A percentile compares a stretch with the other conserved stretches of the same genome.
Evolutionary conservation across 2,797 vertebrate species (phyloP).

Genomic region (Gallinago nigripennis): DNA sequence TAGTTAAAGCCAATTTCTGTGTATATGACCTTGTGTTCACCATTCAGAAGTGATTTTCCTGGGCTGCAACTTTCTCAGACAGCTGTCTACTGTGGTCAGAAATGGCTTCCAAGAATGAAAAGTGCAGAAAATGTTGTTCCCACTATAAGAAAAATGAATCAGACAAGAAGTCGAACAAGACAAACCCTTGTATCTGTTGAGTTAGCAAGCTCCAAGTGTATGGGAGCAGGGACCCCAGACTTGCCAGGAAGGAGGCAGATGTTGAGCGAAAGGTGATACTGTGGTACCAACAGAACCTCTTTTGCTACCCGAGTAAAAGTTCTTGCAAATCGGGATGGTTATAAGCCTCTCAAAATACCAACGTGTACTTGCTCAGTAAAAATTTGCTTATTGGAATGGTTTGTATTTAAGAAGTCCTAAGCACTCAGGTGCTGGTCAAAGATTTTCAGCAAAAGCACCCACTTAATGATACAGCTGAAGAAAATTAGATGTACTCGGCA

Average conservation of each 20-base stretch:
- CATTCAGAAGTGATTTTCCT: not conserved
- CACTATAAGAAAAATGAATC: not conserved
- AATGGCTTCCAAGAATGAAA: not conserved
- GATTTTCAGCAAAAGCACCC: not conserved
- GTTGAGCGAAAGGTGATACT: not conserved
- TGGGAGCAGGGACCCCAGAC: fast-evolving
- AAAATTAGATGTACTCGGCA: not conserved
- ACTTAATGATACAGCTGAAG: not conserved
- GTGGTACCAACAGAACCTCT: not conserved
- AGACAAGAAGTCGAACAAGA: not conserved
- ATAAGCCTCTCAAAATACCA: not conserved
- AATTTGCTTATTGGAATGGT: not conserved
- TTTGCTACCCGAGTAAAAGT: not conserved
- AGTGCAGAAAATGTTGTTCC: not conserved
- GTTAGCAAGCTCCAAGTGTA: not conserved
- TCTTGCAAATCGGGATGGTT: not conserved
- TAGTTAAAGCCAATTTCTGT: not conserved
- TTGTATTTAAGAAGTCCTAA: not conserved
- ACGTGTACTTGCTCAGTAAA: not conserved
- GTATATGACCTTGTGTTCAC: not conserved
- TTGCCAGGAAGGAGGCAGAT: not conserved
- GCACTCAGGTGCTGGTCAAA: not conserved
- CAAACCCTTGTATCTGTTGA: not conserved
- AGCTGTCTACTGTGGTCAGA: not conserved
- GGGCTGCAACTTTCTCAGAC: not conserved